Evolutionary conservation across 2,888 invertebrate genomes (phyloP).

Genomic region (Phalera bucephala): DNA sequence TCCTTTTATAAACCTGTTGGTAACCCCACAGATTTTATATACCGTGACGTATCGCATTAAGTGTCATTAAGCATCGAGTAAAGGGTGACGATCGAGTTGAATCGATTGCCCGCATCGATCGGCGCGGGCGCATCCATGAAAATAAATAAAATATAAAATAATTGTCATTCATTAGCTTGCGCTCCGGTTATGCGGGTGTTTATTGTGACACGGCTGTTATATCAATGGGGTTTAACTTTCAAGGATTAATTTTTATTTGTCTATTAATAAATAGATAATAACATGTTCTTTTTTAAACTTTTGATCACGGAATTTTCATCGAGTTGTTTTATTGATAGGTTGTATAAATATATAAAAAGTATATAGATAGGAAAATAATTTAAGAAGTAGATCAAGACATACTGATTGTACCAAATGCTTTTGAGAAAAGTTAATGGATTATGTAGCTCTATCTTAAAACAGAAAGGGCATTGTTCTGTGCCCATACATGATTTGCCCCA

Average conservation of each 20-base stretch:
- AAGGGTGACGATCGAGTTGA: slow-evolving; percentile 3
- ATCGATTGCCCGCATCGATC: slow-evolving; percentile 3
- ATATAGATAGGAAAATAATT: too few species aligned
- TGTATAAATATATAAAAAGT: too few species aligned
- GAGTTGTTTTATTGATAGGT: too few species aligned
- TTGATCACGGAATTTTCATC: too few species aligned
- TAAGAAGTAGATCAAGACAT: too few species aligned
- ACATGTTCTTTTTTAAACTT: too few species aligned
- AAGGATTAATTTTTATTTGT: neutral
- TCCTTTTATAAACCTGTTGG: neutral
- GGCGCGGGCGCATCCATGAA: neutral
- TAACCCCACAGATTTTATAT: neutral
- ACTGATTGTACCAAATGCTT: too few species aligned
- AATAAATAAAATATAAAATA: slow-evolving; percentile 2
- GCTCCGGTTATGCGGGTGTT: slow-evolving; percentile 2
- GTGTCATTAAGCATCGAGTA: neutral
- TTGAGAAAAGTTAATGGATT: too few species aligned
- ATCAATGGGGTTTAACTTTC: neutral
- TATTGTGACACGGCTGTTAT: slow-evolving; percentile 1
- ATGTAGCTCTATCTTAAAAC: too few species aligned
- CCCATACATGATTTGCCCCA: too few species aligned
- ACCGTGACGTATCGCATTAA: slow-evolving; percentile 1
- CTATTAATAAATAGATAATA: neutral
- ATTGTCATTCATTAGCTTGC: slow-evolving; percentile 1
- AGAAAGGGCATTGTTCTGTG: too few species aligned